phyloP scores from a whole-genome alignment of 2,888 invertebrate species.

The Andrena flavipes region DNA sequence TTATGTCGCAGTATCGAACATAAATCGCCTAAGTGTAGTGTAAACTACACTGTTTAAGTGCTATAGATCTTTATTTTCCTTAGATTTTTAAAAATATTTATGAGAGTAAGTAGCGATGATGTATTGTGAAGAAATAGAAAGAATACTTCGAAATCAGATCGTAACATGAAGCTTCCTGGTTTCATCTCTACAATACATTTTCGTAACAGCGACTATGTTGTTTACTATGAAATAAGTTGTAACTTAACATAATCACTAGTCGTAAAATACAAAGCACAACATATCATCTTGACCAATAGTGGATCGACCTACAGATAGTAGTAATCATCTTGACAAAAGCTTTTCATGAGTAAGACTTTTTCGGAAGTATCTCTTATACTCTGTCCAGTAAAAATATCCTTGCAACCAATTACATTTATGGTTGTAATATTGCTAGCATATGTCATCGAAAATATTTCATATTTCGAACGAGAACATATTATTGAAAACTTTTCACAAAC shows the following conservation, averaged over 20 bases:
- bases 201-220: too few species aligned
- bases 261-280: background rate
- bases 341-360: background rate
- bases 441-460: background rate
- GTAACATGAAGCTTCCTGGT: background rate
- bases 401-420: background rate
- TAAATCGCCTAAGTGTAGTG: too few species aligned
- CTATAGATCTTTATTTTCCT: conserved; percentile 4
- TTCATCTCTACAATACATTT: background rate
- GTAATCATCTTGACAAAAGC: background rate
- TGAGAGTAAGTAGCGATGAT: background rate
- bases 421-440: background rate
- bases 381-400: background rate
- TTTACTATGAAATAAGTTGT: too few species aligned
- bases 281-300: background rate
- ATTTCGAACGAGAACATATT: background rate
- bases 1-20: conserved; percentile 1
- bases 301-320: background rate
- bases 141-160: too few species aligned
- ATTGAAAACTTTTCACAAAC: background rate
- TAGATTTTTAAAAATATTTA: background rate
- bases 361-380: background rate
- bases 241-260: background rate
- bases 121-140: background rate
- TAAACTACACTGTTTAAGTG: background rate